These are phyloP conservation scores for Chorisops tibialis DNA, from an alignment of 2,888 invertebrate species.

Conservation along the genomic window DNA sequence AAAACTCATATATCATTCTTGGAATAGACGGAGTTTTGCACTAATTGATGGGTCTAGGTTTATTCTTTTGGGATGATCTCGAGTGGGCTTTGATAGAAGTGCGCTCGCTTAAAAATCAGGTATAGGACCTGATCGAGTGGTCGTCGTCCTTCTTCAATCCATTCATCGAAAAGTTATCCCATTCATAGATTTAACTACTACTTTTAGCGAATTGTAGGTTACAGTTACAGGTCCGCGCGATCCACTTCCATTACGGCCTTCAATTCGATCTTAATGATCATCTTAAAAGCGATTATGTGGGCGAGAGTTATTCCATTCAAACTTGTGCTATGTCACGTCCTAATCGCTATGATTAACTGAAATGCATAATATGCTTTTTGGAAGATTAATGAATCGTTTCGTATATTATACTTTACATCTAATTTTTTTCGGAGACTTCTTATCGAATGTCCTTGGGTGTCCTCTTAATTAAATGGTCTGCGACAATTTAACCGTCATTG, in stretches of 20 bases:
- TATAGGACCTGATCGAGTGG: not conserved
- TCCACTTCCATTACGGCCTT: slow-evolving; percentile 1
- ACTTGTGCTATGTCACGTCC: slow-evolving; percentile 13
- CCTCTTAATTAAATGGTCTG: slow-evolving; percentile 25
- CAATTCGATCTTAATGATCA: slow-evolving; percentile 6
- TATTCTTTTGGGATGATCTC: not conserved
- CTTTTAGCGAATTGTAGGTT: slow-evolving; percentile 29
- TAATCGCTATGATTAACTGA: slow-evolving; percentile 3
- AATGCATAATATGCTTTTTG: not conserved
- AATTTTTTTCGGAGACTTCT: not conserved
- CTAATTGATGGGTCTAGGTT: slow-evolving; percentile 31
- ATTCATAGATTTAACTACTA: slow-evolving; percentile 32
- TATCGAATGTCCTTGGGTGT: slow-evolving; percentile 15
- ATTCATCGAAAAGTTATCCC: slow-evolving; percentile 21
- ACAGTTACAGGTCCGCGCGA: slow-evolving; percentile 25
- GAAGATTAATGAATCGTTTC: slow-evolving; percentile 5
- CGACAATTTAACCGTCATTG: slow-evolving; percentile 8
- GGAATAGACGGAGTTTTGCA: slow-evolving; percentile 28
- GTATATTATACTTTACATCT: too few species aligned
- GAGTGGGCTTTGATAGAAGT: not conserved
- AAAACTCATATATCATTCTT: slow-evolving; percentile 32
- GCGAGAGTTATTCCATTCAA: not conserved
- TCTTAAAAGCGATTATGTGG: slow-evolving; percentile 5
- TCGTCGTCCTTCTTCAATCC: slow-evolving; percentile 18
- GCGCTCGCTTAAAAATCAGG: not conserved